phyloP scores from a whole-genome alignment of 1,140 invertebrate species.

The Drosophila arawakana region DNA sequence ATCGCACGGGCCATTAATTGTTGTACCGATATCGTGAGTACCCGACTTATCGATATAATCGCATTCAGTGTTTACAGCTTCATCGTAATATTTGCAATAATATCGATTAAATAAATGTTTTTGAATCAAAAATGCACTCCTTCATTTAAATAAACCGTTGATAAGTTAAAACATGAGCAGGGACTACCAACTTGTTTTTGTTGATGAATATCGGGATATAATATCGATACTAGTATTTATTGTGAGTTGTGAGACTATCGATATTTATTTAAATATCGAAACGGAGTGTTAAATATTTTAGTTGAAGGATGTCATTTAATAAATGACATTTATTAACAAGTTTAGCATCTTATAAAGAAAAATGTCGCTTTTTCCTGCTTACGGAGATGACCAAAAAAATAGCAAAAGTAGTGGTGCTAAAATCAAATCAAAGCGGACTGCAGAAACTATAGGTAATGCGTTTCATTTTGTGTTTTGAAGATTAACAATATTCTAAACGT shows the following conservation, averaged over 20 bases:
- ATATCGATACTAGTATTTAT: background rate
- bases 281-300: too few species aligned
- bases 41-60: background rate
- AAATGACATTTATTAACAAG: too few species aligned
- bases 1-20: background rate
- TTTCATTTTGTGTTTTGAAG: background rate
- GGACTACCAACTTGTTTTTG: too few species aligned
- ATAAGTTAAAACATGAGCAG: too few species aligned
- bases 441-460: background rate
- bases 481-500: background rate
- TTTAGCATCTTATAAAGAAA: background rate
- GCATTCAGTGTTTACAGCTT: too few species aligned
- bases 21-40: background rate
- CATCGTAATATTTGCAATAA: too few species aligned
- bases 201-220: too few species aligned
- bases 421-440: background rate
- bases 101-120: too few species aligned
- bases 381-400: conserved; percentile 4
- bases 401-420: background rate
- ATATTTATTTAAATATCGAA: background rate
- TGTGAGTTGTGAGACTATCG: background rate
- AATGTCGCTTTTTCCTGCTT: conserved; percentile 72
- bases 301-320: too few species aligned
- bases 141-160: too few species aligned
- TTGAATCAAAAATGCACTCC: too few species aligned